These are phyloP conservation scores for Ephydatia muelleri DNA, from an alignment of 37 sponge, comb jelly and placozoan species.

Conservation along the genomic window DNA sequence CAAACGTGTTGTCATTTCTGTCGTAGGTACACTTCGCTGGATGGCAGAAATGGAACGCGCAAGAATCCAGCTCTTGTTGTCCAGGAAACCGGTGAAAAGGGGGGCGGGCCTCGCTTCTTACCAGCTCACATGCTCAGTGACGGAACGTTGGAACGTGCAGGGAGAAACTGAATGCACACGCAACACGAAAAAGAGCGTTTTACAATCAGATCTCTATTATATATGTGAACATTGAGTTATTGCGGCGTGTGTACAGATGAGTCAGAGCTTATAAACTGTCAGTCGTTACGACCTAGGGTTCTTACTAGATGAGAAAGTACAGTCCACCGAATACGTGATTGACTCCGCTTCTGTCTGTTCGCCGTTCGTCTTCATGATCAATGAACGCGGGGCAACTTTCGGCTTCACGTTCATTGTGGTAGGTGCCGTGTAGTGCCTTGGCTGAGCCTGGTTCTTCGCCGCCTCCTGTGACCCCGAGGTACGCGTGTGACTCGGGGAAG, in stretches of 20 bases:
- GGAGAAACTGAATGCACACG: slow-evolving; percentile 47
- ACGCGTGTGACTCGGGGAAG: no score
- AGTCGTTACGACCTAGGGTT: no score
- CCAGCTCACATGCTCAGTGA: slow-evolving; percentile 88
- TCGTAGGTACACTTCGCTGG: slow-evolving; percentile 93
- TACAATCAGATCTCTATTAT: neutral
- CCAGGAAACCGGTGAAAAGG: neutral
- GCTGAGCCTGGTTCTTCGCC: neutral
- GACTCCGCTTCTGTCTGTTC: neutral
- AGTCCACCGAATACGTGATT: no score
- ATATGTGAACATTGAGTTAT: no score
- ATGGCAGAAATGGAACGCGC: slow-evolving; percentile 64
- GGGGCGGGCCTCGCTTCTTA: slow-evolving; percentile 33
- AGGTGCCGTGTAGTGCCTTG: neutral
- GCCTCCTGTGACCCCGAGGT: neutral
- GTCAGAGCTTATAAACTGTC: no score
- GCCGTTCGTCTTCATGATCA: neutral
- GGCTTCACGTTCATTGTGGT: neutral
- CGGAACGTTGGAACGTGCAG: slow-evolving; percentile 79
- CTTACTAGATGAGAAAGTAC: no score
- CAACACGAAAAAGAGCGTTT: neutral
- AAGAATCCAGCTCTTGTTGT: slow-evolving; percentile 80
- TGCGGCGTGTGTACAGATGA: no score
- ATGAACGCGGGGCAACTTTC: neutral
- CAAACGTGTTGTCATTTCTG: no score